Conservation (phyloP, 2,797 vertebrate species). For the Setipinna tenuifilis region DNA sequence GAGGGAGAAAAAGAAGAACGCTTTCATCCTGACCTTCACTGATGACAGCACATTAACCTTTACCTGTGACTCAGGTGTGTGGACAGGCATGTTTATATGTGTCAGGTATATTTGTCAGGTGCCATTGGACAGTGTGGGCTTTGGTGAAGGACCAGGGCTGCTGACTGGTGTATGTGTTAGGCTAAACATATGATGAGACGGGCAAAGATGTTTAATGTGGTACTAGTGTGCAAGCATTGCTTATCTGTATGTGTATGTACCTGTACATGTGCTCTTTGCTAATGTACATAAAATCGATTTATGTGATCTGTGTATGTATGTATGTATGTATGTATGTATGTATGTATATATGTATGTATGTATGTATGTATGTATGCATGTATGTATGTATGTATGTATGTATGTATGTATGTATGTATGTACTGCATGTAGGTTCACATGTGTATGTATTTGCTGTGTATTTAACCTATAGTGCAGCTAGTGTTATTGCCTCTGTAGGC, state of each 20-base stretch:
- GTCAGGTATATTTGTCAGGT: background rate
- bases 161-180: background rate
- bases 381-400: no score
- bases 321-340: no score
- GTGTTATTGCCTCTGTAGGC: no score
- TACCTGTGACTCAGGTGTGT: constrained; percentile 82
- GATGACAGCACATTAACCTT: constrained; percentile 81
- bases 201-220: background rate
- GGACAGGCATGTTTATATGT: background rate
- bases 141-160: background rate
- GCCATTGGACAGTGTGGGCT: background rate
- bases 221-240: no score
- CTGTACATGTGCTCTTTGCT: background rate
- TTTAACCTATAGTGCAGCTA: no score
- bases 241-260: background rate
- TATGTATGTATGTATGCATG: no score
- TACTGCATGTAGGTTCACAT: no score
- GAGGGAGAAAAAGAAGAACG: constrained; percentile 79
- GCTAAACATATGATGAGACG: background rate
- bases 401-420: no score
- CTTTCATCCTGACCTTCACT: constrained; percentile 76
- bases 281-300: no score
- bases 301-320: no score
- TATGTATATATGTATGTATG: no score
- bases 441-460: no score